These are phyloP conservation scores for Cepaea hortensis DNA, from an alignment of 2,888 invertebrate species.

Conservation along the genomic window DNA sequence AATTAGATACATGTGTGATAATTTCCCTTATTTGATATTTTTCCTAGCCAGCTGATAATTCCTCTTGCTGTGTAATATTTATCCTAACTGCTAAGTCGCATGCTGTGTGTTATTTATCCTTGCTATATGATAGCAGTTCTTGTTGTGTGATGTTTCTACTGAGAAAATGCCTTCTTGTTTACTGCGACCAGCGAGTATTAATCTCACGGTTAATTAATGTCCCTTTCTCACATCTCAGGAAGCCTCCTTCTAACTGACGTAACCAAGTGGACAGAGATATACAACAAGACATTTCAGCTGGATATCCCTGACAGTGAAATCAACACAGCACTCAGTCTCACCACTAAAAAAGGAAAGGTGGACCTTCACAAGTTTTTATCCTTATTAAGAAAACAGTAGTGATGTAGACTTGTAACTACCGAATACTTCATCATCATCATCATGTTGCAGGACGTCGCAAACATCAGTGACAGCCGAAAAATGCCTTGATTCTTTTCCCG, in stretches of 20 bases:
- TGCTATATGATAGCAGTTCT: no score
- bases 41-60: no score
- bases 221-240: conserved; percentile 54
- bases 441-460: no score
- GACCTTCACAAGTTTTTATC: conserved; percentile 55
- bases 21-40: not conserved
- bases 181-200: not conserved
- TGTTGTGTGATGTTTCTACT: no score
- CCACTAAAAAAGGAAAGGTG: conserved; percentile 52
- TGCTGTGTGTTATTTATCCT: no score
- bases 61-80: no score
- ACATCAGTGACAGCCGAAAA: no score
- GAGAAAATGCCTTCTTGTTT: no score
- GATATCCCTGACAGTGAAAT: conserved; percentile 55
- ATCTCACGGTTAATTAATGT: not conserved
- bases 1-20: not conserved
- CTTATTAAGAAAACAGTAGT: conserved; percentile 49
- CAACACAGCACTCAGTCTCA: conserved; percentile 52
- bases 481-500: no score
- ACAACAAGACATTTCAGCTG: conserved; percentile 63
- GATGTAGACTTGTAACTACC: not conserved
- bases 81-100: no score
- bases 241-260: conserved; percentile 61
- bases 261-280: conserved; percentile 57
- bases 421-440: not conserved